phyloP scores from a whole-genome alignment of 2,888 invertebrate genomes.

The Seira sanloemensis region DNA sequence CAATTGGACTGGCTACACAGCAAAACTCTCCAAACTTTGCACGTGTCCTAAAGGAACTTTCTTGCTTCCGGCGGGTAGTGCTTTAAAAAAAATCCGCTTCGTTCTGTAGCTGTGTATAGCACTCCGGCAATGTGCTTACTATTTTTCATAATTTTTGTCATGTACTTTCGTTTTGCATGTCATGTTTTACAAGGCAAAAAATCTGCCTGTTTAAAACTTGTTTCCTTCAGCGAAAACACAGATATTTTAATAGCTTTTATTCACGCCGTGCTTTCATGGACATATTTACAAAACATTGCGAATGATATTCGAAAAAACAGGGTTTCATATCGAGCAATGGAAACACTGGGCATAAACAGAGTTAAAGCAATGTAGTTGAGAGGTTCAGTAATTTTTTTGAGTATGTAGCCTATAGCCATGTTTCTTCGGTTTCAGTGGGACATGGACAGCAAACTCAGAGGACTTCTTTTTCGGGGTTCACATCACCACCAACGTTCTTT shows the following conservation, averaged over 20 bases:
- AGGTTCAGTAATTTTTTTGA: too few relatives aligned
- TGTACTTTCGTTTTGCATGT: not conserved
- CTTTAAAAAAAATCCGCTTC: too few relatives aligned
- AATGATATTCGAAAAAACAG: not conserved
- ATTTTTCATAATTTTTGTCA: not conserved
- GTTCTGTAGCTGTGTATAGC: too few relatives aligned
- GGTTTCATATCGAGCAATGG: not conserved
- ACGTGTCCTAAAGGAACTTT: not conserved
- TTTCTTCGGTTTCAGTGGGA: not conserved
- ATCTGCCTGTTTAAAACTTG: not conserved
- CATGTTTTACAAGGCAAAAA: not conserved
- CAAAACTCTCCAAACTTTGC: not conserved
- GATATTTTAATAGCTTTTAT: not conserved
- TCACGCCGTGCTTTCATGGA: not conserved
- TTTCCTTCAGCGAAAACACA: not conserved
- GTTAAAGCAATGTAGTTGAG: not conserved
- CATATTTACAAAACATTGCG: not conserved
- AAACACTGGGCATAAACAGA: not conserved
- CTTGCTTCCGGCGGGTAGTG: not conserved
- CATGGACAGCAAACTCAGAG: not conserved
- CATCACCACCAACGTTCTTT: not conserved
- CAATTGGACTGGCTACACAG: not conserved
- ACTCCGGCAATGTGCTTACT: not conserved
- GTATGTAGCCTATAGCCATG: not conserved
- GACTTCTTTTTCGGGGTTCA: not conserved